Evolutionary conservation across 2,888 invertebrate species (phyloP).

Genomic region (Chaitophorus viminalis): DNA sequence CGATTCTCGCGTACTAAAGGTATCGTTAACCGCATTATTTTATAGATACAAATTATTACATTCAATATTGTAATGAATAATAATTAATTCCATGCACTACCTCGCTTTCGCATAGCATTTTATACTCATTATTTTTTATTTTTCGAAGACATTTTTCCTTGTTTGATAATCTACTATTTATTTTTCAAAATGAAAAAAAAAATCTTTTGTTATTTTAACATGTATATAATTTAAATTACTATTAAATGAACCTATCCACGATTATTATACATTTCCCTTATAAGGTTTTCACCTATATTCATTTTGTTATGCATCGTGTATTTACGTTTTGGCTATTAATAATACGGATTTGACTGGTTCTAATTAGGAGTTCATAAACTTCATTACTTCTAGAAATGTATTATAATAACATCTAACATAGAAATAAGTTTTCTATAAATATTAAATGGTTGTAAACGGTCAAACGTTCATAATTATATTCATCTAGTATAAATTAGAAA

Average conservation of each 20-base stretch:
- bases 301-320: slow-evolving; percentile 49
- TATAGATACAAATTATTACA: neutral
- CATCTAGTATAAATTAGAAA: neutral
- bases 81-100: slow-evolving; percentile 32
- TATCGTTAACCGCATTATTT: neutral
- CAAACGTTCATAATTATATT: neutral
- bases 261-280: slow-evolving; percentile 7
- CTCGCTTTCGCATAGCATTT: slow-evolving; percentile 28
- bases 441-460: neutral
- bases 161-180: neutral
- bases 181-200: neutral
- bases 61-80: slow-evolving; percentile 1
- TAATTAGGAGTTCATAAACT: neutral
- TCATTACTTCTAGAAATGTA: neutral
- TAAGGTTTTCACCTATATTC: neutral
- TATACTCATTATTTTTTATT: slow-evolving; percentile 15
- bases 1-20: neutral
- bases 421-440: neutral
- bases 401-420: neutral
- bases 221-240: slow-evolving; percentile 11
- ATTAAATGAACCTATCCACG: neutral
- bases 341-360: too few species aligned
- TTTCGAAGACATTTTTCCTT: slow-evolving; percentile 16
- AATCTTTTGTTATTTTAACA: slow-evolving; percentile 34
- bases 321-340: neutral